These are phyloP conservation scores for Pollenia labialis DNA, from an alignment of 2,888 invertebrate genomes.

Conservation along the genomic window DNA sequence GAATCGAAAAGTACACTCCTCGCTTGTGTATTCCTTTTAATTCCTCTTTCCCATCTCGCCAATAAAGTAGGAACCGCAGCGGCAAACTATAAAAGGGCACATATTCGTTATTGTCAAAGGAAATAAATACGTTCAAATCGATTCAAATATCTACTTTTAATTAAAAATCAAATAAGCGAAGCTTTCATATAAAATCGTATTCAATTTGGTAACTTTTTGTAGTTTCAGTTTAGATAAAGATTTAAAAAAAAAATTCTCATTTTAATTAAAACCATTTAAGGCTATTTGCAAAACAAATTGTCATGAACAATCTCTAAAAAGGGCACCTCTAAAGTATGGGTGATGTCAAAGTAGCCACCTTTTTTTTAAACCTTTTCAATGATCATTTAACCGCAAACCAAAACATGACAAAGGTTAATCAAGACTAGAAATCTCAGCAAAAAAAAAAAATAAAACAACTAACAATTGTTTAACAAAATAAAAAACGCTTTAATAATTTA, in stretches of 20 bases:
- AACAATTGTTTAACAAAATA: constrained; percentile 2
- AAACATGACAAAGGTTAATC: constrained; percentile 48
- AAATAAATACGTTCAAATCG: too few species aligned
- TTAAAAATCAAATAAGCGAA: too few species aligned
- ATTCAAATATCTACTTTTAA: too few species aligned
- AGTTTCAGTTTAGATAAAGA: background rate
- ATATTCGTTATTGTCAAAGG: too few species aligned
- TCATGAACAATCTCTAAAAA: constrained; percentile 4
- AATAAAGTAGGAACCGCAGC: too few species aligned
- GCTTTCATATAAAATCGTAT: too few species aligned
- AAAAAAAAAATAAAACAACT: background rate
- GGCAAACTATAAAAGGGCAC: too few species aligned
- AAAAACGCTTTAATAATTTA: background rate
- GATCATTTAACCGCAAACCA: constrained; percentile 4
- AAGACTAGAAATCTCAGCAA: background rate
- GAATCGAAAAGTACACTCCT: too few species aligned
- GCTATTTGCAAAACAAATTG: constrained; percentile 23
- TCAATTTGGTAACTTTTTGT: too few species aligned
- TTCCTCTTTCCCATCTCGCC: too few species aligned
- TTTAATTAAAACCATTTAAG: constrained; percentile 39
- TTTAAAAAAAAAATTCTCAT: background rate
- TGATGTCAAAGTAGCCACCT: constrained; percentile 12
- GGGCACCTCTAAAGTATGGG: constrained; percentile 2
- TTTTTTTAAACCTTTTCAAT: background rate
- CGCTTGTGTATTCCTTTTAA: too few species aligned